Conservation (phyloP, 2,888 invertebrate species). For the Caenorhabditis auriculariae region DNA sequence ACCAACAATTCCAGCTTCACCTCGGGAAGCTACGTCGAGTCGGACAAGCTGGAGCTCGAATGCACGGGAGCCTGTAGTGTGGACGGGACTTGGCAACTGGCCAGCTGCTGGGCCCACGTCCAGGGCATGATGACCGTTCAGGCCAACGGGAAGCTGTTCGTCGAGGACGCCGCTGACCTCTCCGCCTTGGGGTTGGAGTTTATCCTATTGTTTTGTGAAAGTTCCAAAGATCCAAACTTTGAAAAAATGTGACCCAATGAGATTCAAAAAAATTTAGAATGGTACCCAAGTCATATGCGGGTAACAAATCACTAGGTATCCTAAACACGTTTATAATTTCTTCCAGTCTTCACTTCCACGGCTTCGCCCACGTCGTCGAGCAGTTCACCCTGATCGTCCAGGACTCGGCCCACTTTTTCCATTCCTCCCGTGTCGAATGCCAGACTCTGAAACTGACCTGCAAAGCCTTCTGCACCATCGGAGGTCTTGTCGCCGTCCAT, state of each 20-base stretch:
- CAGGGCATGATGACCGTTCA: slow-evolving; percentile 15
- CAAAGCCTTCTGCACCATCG: slow-evolving; percentile 32
- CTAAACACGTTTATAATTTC: not conserved
- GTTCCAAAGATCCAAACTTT: not conserved
- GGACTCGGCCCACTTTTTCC: slow-evolving; percentile 39
- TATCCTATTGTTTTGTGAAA: not conserved
- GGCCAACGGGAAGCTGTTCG: slow-evolving; percentile 29
- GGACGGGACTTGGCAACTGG: slow-evolving; percentile 41
- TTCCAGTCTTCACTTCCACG: slow-evolving; percentile 24
- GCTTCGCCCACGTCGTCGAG: slow-evolving; percentile 34
- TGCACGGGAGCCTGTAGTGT: slow-evolving; percentile 12
- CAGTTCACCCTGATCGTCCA: slow-evolving; percentile 28
- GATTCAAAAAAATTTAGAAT: no score
- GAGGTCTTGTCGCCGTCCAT: slow-evolving; percentile 31
- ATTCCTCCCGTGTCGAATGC: slow-evolving; percentile 31
- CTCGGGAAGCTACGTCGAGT: slow-evolving; percentile 37
- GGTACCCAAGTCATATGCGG: no score
- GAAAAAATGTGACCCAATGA: no score
- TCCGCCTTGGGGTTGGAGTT: slow-evolving; percentile 6
- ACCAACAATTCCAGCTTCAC: slow-evolving; percentile 14
- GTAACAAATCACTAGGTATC: no score
- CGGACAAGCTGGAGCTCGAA: slow-evolving; percentile 35
- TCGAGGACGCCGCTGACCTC: slow-evolving; percentile 27
- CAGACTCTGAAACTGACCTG: slow-evolving; percentile 28
- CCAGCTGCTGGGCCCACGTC: slow-evolving; percentile 23